Base-by-base conservation (phyloP, 2,888 invertebrate species). In the Melipona bicolor region DNA sequence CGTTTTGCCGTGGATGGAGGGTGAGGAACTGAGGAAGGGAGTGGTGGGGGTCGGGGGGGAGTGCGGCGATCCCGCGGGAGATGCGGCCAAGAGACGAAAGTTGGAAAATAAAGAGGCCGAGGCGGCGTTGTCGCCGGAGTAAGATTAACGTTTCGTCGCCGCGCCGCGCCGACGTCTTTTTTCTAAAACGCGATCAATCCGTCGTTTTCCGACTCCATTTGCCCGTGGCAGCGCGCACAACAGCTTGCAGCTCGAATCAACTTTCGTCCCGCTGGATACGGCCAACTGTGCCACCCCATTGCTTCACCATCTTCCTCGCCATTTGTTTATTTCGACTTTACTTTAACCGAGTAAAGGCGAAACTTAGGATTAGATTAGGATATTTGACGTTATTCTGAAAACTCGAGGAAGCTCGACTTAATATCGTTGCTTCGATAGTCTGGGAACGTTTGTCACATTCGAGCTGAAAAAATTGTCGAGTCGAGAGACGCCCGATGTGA, bases 31-130 rank as follows among this genome's bases (percentile, higher is more conserved):
- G 69, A 24, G 74, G 62, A 56, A 11, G 69, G 74, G 74, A 76
- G 32, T 4, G 32, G n/a, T n/a, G 4, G 32, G 32, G 4, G 4
- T 4, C 24, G 32, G 32, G 4, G 4, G 4, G 3, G 32, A 3
- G 2, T 2, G 32, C 32, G 77, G 68, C 75, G 79, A 75, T 84
- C 84, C 81, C 87, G 73, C 68, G 85, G 80, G 83, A 75, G 72
- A 54, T 32, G 54, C 83, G 76, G 67, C 73, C 59, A 54, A 71
- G 76, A 81, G 76, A 81, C 67, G 85, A 81, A 84, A 83, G 86
- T 72, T 77, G 77, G 84, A 79, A 80, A 89, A 88, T 89, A 86
- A 90, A 89, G 86, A 77, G 72, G 50, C 61, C 43, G 67, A 62
- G 76, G 77, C 80, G 84, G 77, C 77, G 81, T 84, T 77, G 80